Base-by-base conservation (phyloP, 2,888 invertebrate genomes). In the Tenthredo amoena region DNA sequence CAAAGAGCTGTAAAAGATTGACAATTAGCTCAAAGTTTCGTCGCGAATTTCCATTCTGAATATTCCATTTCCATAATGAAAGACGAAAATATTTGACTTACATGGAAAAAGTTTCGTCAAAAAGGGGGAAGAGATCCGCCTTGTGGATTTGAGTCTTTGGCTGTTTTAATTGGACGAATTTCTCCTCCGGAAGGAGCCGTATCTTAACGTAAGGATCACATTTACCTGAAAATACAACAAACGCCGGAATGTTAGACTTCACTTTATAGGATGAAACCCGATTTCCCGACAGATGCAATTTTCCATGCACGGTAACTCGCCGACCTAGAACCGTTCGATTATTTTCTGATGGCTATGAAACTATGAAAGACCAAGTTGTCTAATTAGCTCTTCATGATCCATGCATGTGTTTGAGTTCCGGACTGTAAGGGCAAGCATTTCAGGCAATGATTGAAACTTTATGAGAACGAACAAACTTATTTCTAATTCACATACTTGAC, bases 141-240 rank as follows among this genome's bases (percentile, higher is more conserved):
- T 97, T 97, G 89, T 99, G 97, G 7, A 98, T 97, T 92, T 97
- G 97, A 0, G 99, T 99, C 93, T 98, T 98, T 0, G 97, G 97
- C 87, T 97, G 96, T 26, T 96, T 95, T 15, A 96, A 95, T 71
- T 96, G 96, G 1, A 95, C 95, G 92, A 98, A 99, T 86, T 96
- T 95, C 90, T 98, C 97, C 89, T 97, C 97, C 0, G 99, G 99
- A 85, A 98, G 94, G 81, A 99, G 94, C 89, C 96, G 96, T 43
- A 98, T 95, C 89, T 99, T 96, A 0, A 99, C 98, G 93, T 98
- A 99, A 0, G 99, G 97, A 94, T 99, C 99, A 89, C 98, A 98
- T 47, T 96, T 95, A 88, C 98, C 97, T 98, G 94, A 76, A 94
- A 94, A 21, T 26, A 40, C 62, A 77, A 31, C 3, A 55, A 34